Percentiles rank a stretch among this genome's conserved stretches.
Conservation (phyloP, 2,888 invertebrate genomes). For the Anaspis maculata region DNA sequence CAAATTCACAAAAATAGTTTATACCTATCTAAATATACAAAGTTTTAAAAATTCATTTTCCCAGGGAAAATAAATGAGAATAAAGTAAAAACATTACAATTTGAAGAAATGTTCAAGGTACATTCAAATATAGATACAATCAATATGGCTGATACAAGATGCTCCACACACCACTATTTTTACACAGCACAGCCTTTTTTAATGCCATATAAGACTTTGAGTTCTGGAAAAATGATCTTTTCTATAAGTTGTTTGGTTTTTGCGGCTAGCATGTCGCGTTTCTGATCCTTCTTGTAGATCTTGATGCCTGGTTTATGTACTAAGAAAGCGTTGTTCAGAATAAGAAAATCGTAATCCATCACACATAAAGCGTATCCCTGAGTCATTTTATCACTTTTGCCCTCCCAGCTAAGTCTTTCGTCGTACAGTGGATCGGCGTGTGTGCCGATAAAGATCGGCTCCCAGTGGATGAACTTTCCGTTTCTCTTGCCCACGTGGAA, state of each 20-base stretch:
- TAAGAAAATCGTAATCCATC: conserved; percentile 85
- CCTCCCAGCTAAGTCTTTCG: conserved; percentile 89
- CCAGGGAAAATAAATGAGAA: neutral
- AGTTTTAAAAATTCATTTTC: too few species aligned
- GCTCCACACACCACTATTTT: too few species aligned
- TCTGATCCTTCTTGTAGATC: conserved; percentile 67
- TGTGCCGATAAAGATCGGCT: conserved; percentile 89
- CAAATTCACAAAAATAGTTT: too few species aligned
- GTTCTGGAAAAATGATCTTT: conserved; percentile 74
- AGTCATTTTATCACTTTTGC: conserved; percentile 92
- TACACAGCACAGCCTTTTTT: conserved; percentile 73
- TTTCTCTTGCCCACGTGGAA: conserved; percentile 79
- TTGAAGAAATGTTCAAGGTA: too few species aligned
- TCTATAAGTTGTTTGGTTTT: conserved; percentile 71
- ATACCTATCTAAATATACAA: too few species aligned
- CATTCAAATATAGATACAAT: too few species aligned
- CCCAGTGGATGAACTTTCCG: conserved; percentile 78
- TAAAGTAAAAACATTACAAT: neutral
- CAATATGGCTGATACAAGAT: too few species aligned
- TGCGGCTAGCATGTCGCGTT: conserved; percentile 64
- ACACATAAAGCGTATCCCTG: conserved; percentile 91
- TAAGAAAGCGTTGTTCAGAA: conserved; percentile 87
- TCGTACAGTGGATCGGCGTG: conserved; percentile 83
- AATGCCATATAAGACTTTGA: conserved; percentile 75
- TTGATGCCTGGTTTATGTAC: conserved; percentile 91